phyloP scores from a whole-genome alignment of 2,797 vertebrate species.

The Rhinogobio ventralis region DNA sequence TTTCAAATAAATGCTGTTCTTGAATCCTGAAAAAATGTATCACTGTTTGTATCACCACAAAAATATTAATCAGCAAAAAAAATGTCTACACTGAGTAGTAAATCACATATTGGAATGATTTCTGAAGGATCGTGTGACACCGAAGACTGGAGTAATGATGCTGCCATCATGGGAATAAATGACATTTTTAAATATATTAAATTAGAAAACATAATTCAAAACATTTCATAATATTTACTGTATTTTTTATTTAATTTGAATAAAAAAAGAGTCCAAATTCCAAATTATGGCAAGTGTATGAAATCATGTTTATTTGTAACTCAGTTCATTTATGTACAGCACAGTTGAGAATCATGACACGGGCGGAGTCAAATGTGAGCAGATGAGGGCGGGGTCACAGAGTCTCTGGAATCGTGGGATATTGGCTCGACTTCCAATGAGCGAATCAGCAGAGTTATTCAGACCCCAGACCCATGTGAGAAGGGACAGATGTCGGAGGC shows the following conservation, averaged over 20 bases:
- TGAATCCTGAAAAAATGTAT: not conserved
- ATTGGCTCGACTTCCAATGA: constrained; percentile 4
- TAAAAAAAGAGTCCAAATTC: not conserved
- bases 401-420: constrained; percentile 10
- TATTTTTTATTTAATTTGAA: too few species aligned
- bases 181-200: not conserved
- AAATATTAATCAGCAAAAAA: not conserved
- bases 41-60: not conserved
- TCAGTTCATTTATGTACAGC: constrained; percentile 54
- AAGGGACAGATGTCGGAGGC: constrained; percentile 9
- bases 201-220: not conserved
- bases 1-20: not conserved
- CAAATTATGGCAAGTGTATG: constrained; percentile 6
- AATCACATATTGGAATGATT: not conserved
- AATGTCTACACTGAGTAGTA: too few species aligned
- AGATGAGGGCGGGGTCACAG: constrained; percentile 31
- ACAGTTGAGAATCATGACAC: constrained; percentile 43
- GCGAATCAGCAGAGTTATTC: constrained; percentile 23
- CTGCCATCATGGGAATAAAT: not conserved
- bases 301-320: constrained; percentile 54
- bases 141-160: too few species aligned
- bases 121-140: not conserved
- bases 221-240: not conserved
- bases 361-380: constrained; percentile 50
- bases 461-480: constrained; percentile 28